phyloP scores from a whole-genome alignment of 2,797 vertebrate species.

The Aulostomus chinensis region DNA sequence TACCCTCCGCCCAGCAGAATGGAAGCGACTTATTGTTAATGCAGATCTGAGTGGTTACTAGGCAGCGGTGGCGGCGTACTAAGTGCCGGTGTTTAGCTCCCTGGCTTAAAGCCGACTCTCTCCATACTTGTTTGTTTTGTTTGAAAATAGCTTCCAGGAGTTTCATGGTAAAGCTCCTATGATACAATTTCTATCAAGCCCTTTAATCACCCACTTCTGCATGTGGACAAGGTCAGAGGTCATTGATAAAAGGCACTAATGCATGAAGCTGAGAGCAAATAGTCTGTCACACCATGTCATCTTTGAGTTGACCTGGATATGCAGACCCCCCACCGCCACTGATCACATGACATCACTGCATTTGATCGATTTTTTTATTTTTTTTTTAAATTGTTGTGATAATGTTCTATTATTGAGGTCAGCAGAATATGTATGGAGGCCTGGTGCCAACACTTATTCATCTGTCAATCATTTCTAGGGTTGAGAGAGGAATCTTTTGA shows the following conservation, averaged over 20 bases:
- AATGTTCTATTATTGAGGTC: too few species aligned
- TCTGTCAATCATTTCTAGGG: too few species aligned
- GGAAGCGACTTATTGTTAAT: slow-evolving; percentile 70
- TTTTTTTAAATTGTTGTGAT: too few species aligned
- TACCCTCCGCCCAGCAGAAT: slow-evolving; percentile 33
- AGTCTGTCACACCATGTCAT: slow-evolving; percentile 18
- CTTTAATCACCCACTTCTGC: slow-evolving; percentile 37
- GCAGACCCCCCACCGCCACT: not conserved
- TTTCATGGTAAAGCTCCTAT: slow-evolving; percentile 64
- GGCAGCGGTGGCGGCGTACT: slow-evolving; percentile 25
- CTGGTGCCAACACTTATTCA: too few species aligned
- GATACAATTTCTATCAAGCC: slow-evolving; percentile 45
- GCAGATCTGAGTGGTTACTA: slow-evolving; percentile 51
- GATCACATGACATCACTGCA: not conserved
- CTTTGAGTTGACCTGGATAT: slow-evolving; percentile 42
- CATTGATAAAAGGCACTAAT: slow-evolving; percentile 58
- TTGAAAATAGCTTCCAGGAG: slow-evolving; percentile 63
- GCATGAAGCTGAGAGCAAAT: slow-evolving; percentile 32
- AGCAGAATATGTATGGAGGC: too few species aligned
- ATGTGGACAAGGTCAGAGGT: slow-evolving; percentile 35
- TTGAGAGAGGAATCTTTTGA: too few species aligned
- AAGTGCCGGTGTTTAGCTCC: slow-evolving; percentile 58
- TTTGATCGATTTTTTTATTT: too few species aligned
- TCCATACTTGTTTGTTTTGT: slow-evolving; percentile 55
- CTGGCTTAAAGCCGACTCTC: slow-evolving; percentile 21